These are phyloP conservation scores for Odontocolon sp. DNA, from an alignment of 2,888 invertebrate species.

Conservation along the genomic window DNA sequence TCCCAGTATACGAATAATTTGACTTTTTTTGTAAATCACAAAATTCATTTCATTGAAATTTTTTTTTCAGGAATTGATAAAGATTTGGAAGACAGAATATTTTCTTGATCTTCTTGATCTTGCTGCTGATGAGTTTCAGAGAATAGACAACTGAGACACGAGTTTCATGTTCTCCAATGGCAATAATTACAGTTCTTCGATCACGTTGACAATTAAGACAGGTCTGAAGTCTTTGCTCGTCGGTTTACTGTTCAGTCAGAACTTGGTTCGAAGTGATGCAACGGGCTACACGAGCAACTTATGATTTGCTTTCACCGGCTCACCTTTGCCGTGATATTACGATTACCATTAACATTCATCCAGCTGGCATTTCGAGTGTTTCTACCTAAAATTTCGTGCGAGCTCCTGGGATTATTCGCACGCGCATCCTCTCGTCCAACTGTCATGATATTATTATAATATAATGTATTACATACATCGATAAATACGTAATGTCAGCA, in stretches of 20 bases:
- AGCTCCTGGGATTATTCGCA: constrained; percentile 53
- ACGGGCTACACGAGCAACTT: constrained; percentile 54
- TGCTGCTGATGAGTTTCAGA: no score
- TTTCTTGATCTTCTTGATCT: no score
- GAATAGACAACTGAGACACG: no score
- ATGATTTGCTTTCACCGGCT: constrained; percentile 78
- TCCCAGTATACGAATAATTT: no score
- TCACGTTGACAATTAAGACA: constrained; percentile 48
- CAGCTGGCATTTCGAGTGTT: constrained; percentile 68
- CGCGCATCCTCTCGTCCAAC: constrained; percentile 30
- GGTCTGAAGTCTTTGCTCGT: neutral
- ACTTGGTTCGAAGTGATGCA: constrained; percentile 50
- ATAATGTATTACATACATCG: neutral
- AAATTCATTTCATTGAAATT: no score
- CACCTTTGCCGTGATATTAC: constrained; percentile 78
- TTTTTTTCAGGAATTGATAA: no score
- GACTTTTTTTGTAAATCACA: no score
- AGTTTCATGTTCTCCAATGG: no score
- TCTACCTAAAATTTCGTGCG: constrained; percentile 68
- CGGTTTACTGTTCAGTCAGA: no score
- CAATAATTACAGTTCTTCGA: constrained; percentile 25
- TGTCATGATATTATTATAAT: neutral
- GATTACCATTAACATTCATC: constrained; percentile 75
- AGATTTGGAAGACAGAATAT: no score
- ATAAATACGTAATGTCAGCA: neutral